A percentile compares a stretch with the other conserved stretches of the same genome.
Evolutionary conservation across 2,113 vertebrate species (phyloP).

Genomic region (Pseudolaguvia tuberculata): DNA sequence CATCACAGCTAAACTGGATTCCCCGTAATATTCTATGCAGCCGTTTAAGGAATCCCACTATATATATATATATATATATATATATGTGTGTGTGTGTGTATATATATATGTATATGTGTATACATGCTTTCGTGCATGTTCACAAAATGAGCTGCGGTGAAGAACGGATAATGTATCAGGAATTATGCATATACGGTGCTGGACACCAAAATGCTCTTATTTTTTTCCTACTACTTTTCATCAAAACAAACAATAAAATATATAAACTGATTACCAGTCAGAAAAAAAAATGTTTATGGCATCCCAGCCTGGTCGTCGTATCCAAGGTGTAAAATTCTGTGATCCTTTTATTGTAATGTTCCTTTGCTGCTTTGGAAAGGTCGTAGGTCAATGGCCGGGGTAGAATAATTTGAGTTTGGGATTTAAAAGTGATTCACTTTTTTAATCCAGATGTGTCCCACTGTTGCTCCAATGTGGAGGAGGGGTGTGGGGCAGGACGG

Average conservation of each 20-base stretch:
- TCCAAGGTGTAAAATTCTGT: slow-evolving; percentile 28
- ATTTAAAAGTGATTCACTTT: background rate
- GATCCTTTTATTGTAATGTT: slow-evolving; percentile 13
- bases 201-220: slow-evolving; percentile 54
- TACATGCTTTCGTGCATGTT: background rate
- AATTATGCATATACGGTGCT: slow-evolving; percentile 58
- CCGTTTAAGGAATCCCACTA: slow-evolving; percentile 1
- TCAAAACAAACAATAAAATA: slow-evolving; percentile 16
- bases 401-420: background rate
- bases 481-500: too few relatives aligned
- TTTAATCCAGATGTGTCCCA: background rate
- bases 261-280: slow-evolving; percentile 1
- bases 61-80: too few relatives aligned
- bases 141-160: slow-evolving; percentile 11
- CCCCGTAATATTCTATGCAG: slow-evolving; percentile 42
- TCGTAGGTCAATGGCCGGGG: background rate
- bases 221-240: slow-evolving; percentile 32
- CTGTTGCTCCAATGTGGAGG: background rate
- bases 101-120: background rate
- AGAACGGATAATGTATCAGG: slow-evolving; percentile 18
- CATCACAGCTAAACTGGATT: slow-evolving; percentile 14
- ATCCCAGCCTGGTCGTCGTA: slow-evolving; percentile 27
- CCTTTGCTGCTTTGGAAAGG: slow-evolving; percentile 15
- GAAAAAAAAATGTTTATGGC: slow-evolving; percentile 35
- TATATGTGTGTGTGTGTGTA: slow-evolving; percentile 10